Percentiles rank a stretch among this genome's conserved stretches.
These are phyloP conservation scores for Microplitis demolitor DNA, from an alignment of 1,140 invertebrate genomes.

Conservation along the genomic window DNA sequence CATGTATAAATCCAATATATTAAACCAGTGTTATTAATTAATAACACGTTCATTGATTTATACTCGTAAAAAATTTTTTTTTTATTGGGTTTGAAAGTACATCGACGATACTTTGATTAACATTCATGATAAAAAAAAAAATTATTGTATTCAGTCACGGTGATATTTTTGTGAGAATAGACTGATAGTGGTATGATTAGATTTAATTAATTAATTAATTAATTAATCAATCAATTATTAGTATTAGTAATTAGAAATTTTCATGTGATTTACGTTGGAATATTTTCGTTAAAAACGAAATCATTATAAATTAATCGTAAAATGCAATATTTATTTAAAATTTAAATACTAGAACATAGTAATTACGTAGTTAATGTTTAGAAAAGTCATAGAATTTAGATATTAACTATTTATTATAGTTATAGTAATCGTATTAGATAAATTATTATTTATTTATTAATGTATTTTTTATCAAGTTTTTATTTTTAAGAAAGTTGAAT, in stretches of 20 bases:
- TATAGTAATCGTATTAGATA: neutral
- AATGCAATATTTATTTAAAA: constrained; percentile 41
- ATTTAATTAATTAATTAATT: constrained; percentile 13
- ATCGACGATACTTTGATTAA: too few species aligned
- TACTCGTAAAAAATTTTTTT: too few species aligned
- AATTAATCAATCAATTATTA: too few species aligned
- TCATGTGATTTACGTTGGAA: constrained; percentile 42
- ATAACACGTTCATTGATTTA: too few species aligned
- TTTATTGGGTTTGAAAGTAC: too few species aligned
- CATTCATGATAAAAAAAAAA: too few species aligned
- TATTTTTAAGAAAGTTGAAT: neutral
- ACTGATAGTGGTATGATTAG: constrained; percentile 44
- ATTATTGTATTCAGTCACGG: constrained; percentile 33
- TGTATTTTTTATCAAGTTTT: neutral
- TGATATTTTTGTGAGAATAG: constrained; percentile 48
- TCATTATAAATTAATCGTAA: constrained; percentile 24
- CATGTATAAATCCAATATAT: too few species aligned
- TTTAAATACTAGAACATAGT: constrained; percentile 41
- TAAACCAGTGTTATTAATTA: too few species aligned
- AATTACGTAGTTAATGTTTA: constrained; percentile 38
- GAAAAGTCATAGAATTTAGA: constrained; percentile 30
- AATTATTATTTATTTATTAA: neutral
- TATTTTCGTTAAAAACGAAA: constrained; percentile 22
- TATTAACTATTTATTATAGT: neutral
- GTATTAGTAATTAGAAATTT: constrained; percentile 24